Evolutionary conservation across 1,140 invertebrate species (phyloP).

Genomic region (Pogonomyrmex barbatus): DNA sequence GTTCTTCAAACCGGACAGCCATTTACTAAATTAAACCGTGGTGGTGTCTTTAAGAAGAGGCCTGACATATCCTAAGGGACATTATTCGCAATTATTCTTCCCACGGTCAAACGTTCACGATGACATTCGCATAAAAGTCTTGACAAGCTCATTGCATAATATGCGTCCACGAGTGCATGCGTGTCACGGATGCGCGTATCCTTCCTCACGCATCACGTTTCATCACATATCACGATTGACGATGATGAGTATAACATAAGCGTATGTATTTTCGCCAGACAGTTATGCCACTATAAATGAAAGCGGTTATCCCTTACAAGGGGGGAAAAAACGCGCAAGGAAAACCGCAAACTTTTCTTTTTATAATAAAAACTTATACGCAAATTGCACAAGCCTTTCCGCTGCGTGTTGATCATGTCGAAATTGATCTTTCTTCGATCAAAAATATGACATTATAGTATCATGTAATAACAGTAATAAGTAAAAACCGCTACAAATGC

Average conservation of each 20-base stretch:
- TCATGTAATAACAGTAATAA: background rate
- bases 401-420: background rate
- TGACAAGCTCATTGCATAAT: conserved; percentile 46
- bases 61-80: background rate
- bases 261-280: conserved; percentile 31
- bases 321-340: background rate
- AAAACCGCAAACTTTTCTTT: background rate
- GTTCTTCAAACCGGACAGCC: background rate
- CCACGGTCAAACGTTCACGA: conserved; percentile 41
- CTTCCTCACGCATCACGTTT: conserved; percentile 21
- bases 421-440: background rate
- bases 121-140: conserved; percentile 29
- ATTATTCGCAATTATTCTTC: conserved; percentile 38
- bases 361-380: conserved; percentile 14
- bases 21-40: conserved; percentile 24
- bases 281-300: conserved; percentile 22
- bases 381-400: background rate
- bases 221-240: conserved; percentile 15
- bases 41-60: conserved; percentile 14
- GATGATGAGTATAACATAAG: conserved; percentile 41
- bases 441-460: background rate
- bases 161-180: conserved; percentile 42
- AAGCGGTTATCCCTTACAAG: background rate
- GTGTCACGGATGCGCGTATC: background rate
- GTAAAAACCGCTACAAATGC: background rate